Conservation (phyloP, 2,113 vertebrate species). For the Ploceus nigricollis region DNA sequence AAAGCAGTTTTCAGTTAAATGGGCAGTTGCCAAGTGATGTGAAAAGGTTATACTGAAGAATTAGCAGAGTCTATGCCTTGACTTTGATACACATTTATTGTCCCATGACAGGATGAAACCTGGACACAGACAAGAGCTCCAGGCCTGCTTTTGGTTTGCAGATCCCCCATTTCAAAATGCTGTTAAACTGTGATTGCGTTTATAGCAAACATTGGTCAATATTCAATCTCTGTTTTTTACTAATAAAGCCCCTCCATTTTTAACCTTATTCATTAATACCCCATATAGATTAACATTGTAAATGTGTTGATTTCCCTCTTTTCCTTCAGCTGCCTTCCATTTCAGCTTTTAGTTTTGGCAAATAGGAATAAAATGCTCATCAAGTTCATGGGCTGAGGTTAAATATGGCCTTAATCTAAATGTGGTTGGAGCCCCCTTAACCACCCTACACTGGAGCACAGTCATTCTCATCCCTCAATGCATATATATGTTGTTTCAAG, state of each 20-base stretch:
- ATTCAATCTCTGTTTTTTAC: not conserved
- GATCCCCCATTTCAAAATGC: not conserved
- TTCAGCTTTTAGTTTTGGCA: not conserved
- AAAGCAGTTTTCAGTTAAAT: not conserved
- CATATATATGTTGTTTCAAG: not conserved
- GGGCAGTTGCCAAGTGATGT: not conserved
- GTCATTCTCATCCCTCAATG: not conserved
- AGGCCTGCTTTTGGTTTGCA: not conserved
- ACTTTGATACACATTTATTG: not conserved
- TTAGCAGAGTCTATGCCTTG: not conserved
- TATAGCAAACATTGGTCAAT: not conserved
- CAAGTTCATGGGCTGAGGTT: not conserved
- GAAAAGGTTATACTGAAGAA: not conserved
- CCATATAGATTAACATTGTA: not conserved
- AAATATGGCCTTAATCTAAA: slow-evolving; percentile 40
- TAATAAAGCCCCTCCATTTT: not conserved
- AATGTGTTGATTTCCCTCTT: not conserved
- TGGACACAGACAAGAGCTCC: not conserved
- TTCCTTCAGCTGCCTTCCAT: not conserved
- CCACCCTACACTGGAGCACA: not conserved
- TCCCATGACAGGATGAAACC: not conserved
- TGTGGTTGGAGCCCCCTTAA: not conserved
- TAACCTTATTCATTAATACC: not conserved
- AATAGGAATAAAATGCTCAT: not conserved
- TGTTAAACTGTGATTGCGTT: not conserved